Evolutionary conservation across 2,113 vertebrate species (phyloP), one percentile per base, ranked within the genome.

Genomic region (Calonectris borealis): DNA sequence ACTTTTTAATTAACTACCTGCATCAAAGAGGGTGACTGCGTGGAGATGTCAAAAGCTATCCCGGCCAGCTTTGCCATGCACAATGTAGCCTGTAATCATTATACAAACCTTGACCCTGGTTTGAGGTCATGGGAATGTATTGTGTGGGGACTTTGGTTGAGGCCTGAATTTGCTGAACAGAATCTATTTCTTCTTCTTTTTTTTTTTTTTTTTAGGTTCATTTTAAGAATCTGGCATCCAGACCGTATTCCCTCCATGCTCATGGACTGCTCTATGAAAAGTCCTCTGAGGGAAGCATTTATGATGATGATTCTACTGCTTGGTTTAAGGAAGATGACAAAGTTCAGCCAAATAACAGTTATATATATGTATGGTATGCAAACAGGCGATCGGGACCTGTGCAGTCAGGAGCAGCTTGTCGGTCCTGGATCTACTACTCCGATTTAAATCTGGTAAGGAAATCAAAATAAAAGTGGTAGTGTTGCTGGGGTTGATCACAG

Each of bases 381-480:
- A 97, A 68, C 6, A 36, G 83, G 20, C 88, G 86, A 32, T 98
- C 98, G 0, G 99, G 98, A 16, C 99, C 99, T 16, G 73, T 82
- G 65, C 60, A 88, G 15, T 49, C 96, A 7, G 99, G 98, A 68
- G 98, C 98, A 62, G 78, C 97, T 83, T 99, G 99, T 90, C 98
- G 98, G 46, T 98, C 98, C 13, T 99, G 99, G 99, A 96, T 98
- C 83, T 99, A 99, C 97, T 99, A 99, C 86, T 99, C 99, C 1
- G 99, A 98, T 6, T 98, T 99, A 79, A 99, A 99, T 96, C 96
- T 98, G 96, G 99, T 99, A 98, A 98, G 99, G 96, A 70, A 76
- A 75, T 78, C 15, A 68, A 51, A 92, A 48, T 26, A 42, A 34
- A 57, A 79, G 38, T 32, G 25, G 5, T 26, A 38, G 17, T 17